phyloP scores from a whole-genome alignment of 2,888 invertebrate genomes.

The Caenorhabditis auriculariae region DNA sequence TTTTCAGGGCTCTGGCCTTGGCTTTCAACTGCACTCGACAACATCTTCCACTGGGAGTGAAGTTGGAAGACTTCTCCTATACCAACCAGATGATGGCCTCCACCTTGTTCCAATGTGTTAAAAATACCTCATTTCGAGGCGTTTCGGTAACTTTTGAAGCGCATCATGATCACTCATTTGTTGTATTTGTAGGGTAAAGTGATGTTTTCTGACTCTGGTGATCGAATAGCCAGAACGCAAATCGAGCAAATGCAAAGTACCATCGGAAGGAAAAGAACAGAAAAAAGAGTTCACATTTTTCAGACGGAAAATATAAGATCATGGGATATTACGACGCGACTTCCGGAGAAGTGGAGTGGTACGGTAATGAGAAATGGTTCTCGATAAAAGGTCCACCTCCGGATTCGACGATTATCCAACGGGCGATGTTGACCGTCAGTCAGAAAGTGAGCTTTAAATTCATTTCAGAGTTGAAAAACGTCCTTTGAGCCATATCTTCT shows the following conservation, averaged over 20 bases:
- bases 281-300: slow-evolving; percentile 10
- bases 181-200: slow-evolving; percentile 80
- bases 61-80: slow-evolving; percentile 92
- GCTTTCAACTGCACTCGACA: slow-evolving; percentile 96
- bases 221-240: slow-evolving; percentile 95
- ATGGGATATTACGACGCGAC: slow-evolving; percentile 95
- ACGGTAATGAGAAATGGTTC: slow-evolving; percentile 76
- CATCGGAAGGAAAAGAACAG: neutral
- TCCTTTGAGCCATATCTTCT: too few relatives aligned
- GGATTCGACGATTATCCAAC: slow-evolving; percentile 55
- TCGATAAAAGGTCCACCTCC: slow-evolving; percentile 55
- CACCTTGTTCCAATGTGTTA: slow-evolving; percentile 94
- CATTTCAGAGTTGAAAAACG: too few relatives aligned
- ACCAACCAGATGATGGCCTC: slow-evolving; percentile 90
- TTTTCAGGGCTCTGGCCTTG: slow-evolving; percentile 78
- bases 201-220: slow-evolving; percentile 91
- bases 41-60: slow-evolving; percentile 78
- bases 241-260: slow-evolving; percentile 84
- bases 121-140: slow-evolving; percentile 95
- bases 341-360: slow-evolving; percentile 88
- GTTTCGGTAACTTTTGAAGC: slow-evolving; percentile 79
- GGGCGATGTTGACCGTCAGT: slow-evolving; percentile 52
- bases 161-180: neutral
- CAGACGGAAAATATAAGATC: slow-evolving; percentile 86
- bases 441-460: slow-evolving; percentile 27